A percentile compares a stretch with the other conserved stretches of the same genome.
Conservation (phyloP, 2,797 vertebrate genomes). For the Agapornis canus region DNA sequence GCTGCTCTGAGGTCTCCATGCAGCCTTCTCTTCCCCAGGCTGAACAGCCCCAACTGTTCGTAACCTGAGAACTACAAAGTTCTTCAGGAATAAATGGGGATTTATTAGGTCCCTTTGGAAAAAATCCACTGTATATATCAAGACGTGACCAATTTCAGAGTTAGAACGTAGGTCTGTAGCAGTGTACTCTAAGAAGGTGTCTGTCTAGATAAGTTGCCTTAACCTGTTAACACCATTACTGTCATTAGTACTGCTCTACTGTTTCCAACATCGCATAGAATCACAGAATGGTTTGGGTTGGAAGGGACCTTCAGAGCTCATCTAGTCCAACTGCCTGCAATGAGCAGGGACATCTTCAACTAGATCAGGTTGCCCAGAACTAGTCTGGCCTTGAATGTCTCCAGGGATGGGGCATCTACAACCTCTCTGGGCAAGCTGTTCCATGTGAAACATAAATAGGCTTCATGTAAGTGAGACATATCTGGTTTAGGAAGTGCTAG, state of each 20-base stretch:
- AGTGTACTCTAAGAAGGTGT: background rate
- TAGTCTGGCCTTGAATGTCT: background rate
- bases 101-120: background rate
- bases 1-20: too few species aligned
- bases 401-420: background rate
- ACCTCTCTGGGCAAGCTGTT: background rate
- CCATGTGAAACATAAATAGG: fast-evolving
- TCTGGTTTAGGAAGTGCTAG: background rate
- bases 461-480: background rate
- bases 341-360: background rate
- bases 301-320: background rate
- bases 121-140: background rate
- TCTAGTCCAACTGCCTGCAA: background rate
- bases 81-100: background rate
- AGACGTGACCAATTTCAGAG: background rate
- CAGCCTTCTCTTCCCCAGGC: too few species aligned
- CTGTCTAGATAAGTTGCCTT: background rate
- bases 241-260: background rate
- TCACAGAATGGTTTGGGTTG: background rate
- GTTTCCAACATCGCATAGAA: background rate
- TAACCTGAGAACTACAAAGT: background rate
- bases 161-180: background rate
- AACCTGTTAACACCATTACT: background rate
- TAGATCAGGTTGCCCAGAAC: background rate
- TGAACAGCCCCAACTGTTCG: background rate